Percentiles rank a stretch among this genome's conserved stretches.
Evolutionary conservation across 2,888 invertebrate species (phyloP).

Genomic region (Eupithecia vulgata): DNA sequence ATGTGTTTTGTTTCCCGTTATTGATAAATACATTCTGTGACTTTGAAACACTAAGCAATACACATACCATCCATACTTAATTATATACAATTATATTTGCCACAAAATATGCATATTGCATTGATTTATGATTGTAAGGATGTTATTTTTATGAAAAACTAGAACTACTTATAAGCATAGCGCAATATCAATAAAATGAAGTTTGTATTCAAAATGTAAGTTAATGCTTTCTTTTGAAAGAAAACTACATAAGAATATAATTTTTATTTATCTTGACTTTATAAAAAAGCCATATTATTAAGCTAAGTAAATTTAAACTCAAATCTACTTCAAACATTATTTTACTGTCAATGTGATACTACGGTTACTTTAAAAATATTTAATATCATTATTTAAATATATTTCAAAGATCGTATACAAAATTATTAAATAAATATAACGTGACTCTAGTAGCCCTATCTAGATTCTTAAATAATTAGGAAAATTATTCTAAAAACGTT

Average conservation of each 20-base stretch:
- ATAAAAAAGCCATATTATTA: constrained; percentile 1
- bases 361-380: constrained; percentile 18
- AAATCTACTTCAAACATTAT: constrained; percentile 9
- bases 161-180: not conserved
- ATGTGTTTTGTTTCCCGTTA: constrained; percentile 35
- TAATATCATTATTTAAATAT: not conserved
- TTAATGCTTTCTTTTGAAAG: constrained; percentile 4
- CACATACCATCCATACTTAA: constrained; percentile 19
- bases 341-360: constrained; percentile 23
- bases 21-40: constrained; percentile 39
- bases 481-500: constrained; percentile 47
- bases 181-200: not conserved
- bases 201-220: not conserved
- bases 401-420: not conserved
- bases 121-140: not conserved
- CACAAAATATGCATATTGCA: not conserved
- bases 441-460: not conserved
- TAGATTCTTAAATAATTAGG: constrained; percentile 28
- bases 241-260: not conserved
- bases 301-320: not conserved
- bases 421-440: not conserved
- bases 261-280: constrained; percentile 5
- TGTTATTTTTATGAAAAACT: not conserved
- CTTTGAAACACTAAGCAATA: constrained; percentile 24
- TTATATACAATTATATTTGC: not conserved